Conservation (phyloP, 2,113 vertebrate species). For the Microtus oregoni region DNA sequence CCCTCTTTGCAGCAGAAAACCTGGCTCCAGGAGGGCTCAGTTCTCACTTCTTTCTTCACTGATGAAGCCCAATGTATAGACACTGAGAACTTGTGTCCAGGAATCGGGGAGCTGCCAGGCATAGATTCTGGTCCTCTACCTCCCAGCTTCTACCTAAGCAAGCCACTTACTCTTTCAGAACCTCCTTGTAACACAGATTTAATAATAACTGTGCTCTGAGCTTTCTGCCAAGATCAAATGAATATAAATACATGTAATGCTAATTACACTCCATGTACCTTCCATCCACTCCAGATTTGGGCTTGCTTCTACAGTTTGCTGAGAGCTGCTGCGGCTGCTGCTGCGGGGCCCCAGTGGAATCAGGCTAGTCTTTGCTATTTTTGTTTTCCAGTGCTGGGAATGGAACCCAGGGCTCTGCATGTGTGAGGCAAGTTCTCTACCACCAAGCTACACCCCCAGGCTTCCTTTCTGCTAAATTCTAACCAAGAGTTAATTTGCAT, state of each 20-base stretch:
- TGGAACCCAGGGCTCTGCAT: not conserved
- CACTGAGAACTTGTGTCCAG: not conserved
- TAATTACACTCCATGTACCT: slow-evolving; percentile 43
- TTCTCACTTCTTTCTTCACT: not conserved
- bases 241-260: slow-evolving; percentile 40
- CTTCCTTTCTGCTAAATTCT: slow-evolving; percentile 1
- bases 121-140: not conserved
- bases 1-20: not conserved
- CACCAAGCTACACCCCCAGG: not conserved
- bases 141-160: not conserved
- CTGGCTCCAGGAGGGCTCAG: not conserved
- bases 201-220: slow-evolving; percentile 45
- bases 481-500: not conserved
- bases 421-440: not conserved
- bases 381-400: not conserved
- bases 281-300: slow-evolving; percentile 35
- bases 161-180: not conserved
- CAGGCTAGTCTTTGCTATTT: not conserved
- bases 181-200: not conserved
- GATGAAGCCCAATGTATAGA: not conserved
- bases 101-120: not conserved
- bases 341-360: not conserved
- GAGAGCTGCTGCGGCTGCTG: slow-evolving; percentile 22
- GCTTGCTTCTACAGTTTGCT: slow-evolving; percentile 47
- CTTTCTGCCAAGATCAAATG: slow-evolving; percentile 58